phyloP scores from a whole-genome alignment of 2,888 invertebrate genomes.

The Toxonevra muliebris region DNA sequence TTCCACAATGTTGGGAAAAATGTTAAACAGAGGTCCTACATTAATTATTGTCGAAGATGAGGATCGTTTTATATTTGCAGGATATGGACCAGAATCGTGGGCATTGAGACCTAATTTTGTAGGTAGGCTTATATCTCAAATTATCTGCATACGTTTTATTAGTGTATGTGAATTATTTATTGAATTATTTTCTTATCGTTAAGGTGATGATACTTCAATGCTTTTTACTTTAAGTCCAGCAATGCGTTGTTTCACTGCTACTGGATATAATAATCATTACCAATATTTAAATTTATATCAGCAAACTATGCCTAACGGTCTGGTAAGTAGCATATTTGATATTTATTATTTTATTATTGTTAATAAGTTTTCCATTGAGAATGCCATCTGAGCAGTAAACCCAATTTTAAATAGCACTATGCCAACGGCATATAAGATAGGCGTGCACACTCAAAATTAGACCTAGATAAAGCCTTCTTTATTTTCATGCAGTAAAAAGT shows the following conservation, averaged over 20 bases:
- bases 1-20: slow-evolving; percentile 79
- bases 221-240: slow-evolving; percentile 85
- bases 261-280: slow-evolving; percentile 88
- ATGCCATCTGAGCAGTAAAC: background rate
- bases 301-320: slow-evolving; percentile 92
- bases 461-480: too few species aligned
- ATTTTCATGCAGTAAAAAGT: too few species aligned
- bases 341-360: too few species aligned
- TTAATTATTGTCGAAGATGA: slow-evolving; percentile 85
- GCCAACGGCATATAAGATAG: too few species aligned
- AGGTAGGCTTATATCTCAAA: slow-evolving; percentile 65
- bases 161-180: background rate
- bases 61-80: slow-evolving; percentile 87
- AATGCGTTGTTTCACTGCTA: slow-evolving; percentile 80
- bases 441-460: too few species aligned
- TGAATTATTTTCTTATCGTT: slow-evolving; percentile 2
- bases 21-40: slow-evolving; percentile 83
- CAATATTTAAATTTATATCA: slow-evolving; percentile 93
- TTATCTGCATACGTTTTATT: background rate
- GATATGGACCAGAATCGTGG: slow-evolving; percentile 86
- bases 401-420: too few species aligned
- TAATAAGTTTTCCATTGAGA: too few species aligned
- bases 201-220: slow-evolving; percentile 77
- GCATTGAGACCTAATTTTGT: slow-evolving; percentile 77
- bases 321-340: slow-evolving; percentile 69